A percentile compares a stretch with the other conserved stretches of the same genome.
Conservation (phyloP, 2,888 invertebrate species). For the Tetheella fluctuosa region DNA sequence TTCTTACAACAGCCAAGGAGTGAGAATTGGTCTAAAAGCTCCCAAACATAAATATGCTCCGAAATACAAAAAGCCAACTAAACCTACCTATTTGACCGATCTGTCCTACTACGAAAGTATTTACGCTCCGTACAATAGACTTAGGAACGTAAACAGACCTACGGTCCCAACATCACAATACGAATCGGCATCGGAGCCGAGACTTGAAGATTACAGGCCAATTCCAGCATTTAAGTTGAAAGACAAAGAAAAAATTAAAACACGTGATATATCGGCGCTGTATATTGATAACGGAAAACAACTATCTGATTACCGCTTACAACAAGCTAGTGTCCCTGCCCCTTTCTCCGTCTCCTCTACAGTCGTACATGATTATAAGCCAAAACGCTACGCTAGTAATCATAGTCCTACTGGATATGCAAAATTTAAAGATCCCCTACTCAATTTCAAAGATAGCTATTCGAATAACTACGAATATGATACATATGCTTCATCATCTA, state of each 20-base stretch:
- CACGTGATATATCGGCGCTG: slow-evolving; percentile 46
- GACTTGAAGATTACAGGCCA: slow-evolving; percentile 57
- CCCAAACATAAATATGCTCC: slow-evolving; percentile 55
- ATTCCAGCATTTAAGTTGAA: slow-evolving; percentile 60
- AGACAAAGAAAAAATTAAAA: slow-evolving; percentile 54
- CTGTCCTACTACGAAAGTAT: slow-evolving; percentile 76
- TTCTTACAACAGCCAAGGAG: slow-evolving; percentile 69
- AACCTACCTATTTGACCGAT: slow-evolving; percentile 51
- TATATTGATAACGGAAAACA: slow-evolving; percentile 55
- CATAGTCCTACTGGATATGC: slow-evolving; percentile 45
- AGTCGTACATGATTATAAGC: slow-evolving; percentile 70
- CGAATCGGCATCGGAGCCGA: slow-evolving; percentile 43
- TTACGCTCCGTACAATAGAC: slow-evolving; percentile 53
- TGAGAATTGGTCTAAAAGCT: slow-evolving; percentile 57
- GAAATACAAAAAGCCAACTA: slow-evolving; percentile 57
- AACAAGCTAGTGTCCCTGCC: slow-evolving; percentile 54
- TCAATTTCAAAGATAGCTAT: slow-evolving; percentile 62
- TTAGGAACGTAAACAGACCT: slow-evolving; percentile 52
- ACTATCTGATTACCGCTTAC: slow-evolving; percentile 51
- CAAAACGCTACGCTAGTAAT: slow-evolving; percentile 49
- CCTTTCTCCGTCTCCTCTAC: slow-evolving; percentile 71
- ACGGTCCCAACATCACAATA: slow-evolving; percentile 31
- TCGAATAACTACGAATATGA: slow-evolving; percentile 68
- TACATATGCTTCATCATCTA: slow-evolving; percentile 67
- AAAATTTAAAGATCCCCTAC: slow-evolving; percentile 62